Base-by-base conservation (phyloP, 1,140 invertebrate species). In the Physella acuta region DNA sequence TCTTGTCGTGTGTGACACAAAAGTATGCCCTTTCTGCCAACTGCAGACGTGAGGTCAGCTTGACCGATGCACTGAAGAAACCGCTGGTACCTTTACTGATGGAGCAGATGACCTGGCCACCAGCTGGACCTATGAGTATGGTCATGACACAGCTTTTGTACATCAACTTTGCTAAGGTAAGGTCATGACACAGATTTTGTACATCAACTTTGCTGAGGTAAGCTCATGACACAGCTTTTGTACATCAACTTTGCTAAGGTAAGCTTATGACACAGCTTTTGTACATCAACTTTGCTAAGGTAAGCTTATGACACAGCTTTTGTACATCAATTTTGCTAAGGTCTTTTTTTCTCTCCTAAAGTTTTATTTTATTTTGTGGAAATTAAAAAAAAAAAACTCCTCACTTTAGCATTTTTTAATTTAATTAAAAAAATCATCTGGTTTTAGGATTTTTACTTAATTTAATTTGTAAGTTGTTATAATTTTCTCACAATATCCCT, bases 1-100 rank as follows among this genome's bases (percentile, higher is more conserved):
- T 84, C 4, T 14, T 83, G 8, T 73, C 78, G 0, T 84, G 80
- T 64, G 75, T 84, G 24, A 84, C 82, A 24, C 65, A 74, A 11
- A 84, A 83, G 67, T 84, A 83, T 72, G 67, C 79, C 1, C 30
- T 79, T n/a, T 84, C 82, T 14, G 73, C 77, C 17, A 83, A 82
- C 68, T 84, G 82, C 64, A 67, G 80, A 17, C 67, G 79, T 60
- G 81, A 84, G 63, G 77, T 84, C n/a, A 70, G 68, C n/a, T 72
- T 84, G 44, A 76, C 78, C 8, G 82, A 83, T 73, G 75, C 77
- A n/a, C 61, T 83, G 17, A 78, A 78, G 67, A 82, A 80, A 67
- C 82, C 82, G 17, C 75, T 84, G 16, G 72, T 84, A 37, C 82
- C 82, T 4, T 44, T 84, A 16, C 33, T 82, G 36, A 60, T 83